Evolutionary conservation across 2,888 invertebrate genomes (phyloP), one percentile per base, ranked within the genome.

Genomic region (Apamea sordens): DNA sequence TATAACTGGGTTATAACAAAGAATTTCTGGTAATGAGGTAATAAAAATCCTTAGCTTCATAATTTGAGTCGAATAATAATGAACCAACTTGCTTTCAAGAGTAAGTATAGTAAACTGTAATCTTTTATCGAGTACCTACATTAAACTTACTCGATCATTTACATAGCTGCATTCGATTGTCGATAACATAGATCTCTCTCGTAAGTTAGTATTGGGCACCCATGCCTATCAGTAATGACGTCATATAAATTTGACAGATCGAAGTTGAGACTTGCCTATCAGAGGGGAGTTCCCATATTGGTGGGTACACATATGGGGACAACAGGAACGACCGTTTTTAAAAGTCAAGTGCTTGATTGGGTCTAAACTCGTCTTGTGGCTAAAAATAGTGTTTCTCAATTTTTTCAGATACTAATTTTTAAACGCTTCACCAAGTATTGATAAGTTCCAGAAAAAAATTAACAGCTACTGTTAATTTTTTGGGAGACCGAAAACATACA

Each of bases 191-290:
- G 32, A 32, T 32, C 32, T 32, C 32, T 32, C 32, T 2, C 32
- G 32, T 32, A n/a, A n/a, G n/a, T n/a, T n/a, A n/a, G 32, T 2
- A 8, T 15, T 4, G 3, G 1, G n/a, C 1, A 77, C 15, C n/a
- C 44, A 67, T 47, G 24, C 47, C 56, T 78, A 67, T 32, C 15
- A 28, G 7, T 1, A 36, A 11, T 65, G 41, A 67, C 50, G 65
- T 67, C 65, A 59, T 80, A 15, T 13, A 0, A 7, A 24, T 69
- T 56, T 77, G 77, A n/a, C 83, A 83, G 32, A 13, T 59, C 8
- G 21, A 32, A 68, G n/a, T 41, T 24, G 32, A 64, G 32, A 64
- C 21, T 77, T 80, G 77, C 78, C 68, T 15, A 68, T 69, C 7
- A n/a, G 6, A 36, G 21, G 7, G 3, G 4, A 76, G 6, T 64